phyloP scores from a whole-genome alignment of 2,888 invertebrate genomes.

The Schizotus pectinicornis region DNA sequence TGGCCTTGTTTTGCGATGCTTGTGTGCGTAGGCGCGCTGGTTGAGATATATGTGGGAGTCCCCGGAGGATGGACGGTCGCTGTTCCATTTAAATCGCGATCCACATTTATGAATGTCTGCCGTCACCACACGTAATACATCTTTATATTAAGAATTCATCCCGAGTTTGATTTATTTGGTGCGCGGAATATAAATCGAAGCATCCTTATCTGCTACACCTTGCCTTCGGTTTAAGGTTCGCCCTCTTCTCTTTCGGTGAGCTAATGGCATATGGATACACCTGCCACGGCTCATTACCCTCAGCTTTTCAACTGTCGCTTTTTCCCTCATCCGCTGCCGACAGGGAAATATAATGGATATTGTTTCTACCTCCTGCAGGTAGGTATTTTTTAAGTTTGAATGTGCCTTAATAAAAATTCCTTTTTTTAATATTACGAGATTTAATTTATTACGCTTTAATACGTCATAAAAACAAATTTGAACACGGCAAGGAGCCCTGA shows the following conservation, averaged over 20 bases:
- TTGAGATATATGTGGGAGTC: too few species aligned
- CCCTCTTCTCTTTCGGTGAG: constrained; percentile 20
- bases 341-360: constrained; percentile 24
- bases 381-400: constrained; percentile 6
- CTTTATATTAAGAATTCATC: constrained; percentile 28
- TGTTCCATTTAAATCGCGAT: constrained; percentile 4
- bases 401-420: constrained; percentile 13
- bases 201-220: constrained; percentile 26
- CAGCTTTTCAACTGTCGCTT: constrained; percentile 41
- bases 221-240: constrained; percentile 31
- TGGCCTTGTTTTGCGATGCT: too few species aligned
- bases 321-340: constrained; percentile 30
- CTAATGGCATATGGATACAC: constrained; percentile 41
- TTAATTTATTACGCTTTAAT: constrained; percentile 15
- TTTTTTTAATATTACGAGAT: constrained; percentile 18
- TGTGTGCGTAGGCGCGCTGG: too few species aligned
- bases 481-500: constrained; percentile 4
- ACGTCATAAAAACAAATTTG: constrained; percentile 5
- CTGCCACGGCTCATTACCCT: constrained; percentile 42
- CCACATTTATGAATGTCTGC: constrained; percentile 13
- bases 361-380: constrained; percentile 16
- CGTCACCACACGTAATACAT: constrained; percentile 21
- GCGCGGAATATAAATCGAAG: constrained; percentile 27
- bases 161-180: constrained; percentile 22
- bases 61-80: too few species aligned